phyloP scores from a whole-genome alignment of 2,888 invertebrate species.

The Synanthedon vespiformis region DNA sequence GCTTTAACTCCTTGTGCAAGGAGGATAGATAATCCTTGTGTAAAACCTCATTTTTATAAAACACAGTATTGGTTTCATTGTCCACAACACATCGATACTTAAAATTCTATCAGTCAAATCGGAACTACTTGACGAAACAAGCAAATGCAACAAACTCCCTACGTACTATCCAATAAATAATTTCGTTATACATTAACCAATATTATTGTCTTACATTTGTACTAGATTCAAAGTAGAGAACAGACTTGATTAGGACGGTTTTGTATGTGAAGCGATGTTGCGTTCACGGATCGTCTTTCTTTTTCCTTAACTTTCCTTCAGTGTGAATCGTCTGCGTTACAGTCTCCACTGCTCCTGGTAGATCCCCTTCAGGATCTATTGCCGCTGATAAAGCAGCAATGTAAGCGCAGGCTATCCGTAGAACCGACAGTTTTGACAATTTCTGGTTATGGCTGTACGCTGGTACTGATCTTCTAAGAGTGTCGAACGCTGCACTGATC shows the following conservation, averaged over 20 bases:
- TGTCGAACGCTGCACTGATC: constrained; percentile 95
- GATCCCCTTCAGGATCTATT: constrained; percentile 74
- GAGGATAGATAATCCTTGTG: background rate
- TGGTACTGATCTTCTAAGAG: constrained; percentile 84
- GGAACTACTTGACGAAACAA: constrained; percentile 4
- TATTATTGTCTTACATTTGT: constrained; percentile 38
- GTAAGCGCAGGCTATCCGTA: constrained; percentile 94
- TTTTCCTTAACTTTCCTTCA: constrained; percentile 89
- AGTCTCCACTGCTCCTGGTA: constrained; percentile 83
- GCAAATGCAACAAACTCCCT: background rate
- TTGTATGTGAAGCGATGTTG: background rate
- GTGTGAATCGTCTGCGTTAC: constrained; percentile 94
- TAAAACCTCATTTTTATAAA: background rate
- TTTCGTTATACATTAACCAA: constrained; percentile 16
- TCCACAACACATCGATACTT: too few species aligned
- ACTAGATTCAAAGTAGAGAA: constrained; percentile 25
- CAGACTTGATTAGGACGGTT: constrained; percentile 23
- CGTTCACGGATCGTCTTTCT: constrained; percentile 78
- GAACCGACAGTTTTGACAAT: constrained; percentile 90
- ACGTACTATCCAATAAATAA: constrained; percentile 6
- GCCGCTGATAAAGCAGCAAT: constrained; percentile 88
- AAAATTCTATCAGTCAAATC: constrained; percentile 1
- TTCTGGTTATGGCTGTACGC: constrained; percentile 94
- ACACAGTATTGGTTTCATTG: background rate
- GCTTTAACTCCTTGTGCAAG: too few species aligned